Evolutionary conservation across 2,888 invertebrate species (phyloP), one percentile per base, ranked within the genome.

Genomic region (Ophraella communa): DNA sequence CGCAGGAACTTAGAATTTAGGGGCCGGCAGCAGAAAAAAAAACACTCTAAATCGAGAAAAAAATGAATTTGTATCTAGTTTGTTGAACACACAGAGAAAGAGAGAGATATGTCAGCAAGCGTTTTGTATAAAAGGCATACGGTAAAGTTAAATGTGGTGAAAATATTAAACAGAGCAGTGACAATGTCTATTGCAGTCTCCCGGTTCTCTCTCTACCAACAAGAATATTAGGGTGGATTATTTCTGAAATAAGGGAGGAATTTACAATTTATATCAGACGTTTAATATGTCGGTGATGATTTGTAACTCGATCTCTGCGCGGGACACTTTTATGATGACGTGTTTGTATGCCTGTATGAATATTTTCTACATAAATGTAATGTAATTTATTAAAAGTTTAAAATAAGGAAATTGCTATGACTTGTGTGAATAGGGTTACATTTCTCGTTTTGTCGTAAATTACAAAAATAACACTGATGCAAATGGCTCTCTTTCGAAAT

Each of bases 131-230:
- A 69, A 63, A 70, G 74, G 77, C 77, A 76, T 74, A 77, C 76
- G 76, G 75, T 75, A 72, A 74, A 74, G 79, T 79, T 80, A 79
- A 80, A 80, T 79, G 79, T 76, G 78, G 76, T 74, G 79, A 80
- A 80, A 80, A 79, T 78, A 79, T 80, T 79, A 77, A 77, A 76
- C 75, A 74, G 78, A 74, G 76, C 76, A 68, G 74, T 71, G 78
- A 78, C 79, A 77, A 72, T 78, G 79, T 77, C 79, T 78, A 69
- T 73, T 76, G 76, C 76, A 79, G 74, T 70, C 71, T 71, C 65
- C 45, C 27, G 17, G 52, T 68, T 69, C 71, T 67, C 69, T 60
- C 60, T 44, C 42, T n/a, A n/a, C 33, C 60, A 69, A 70, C 71
- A 68, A 71, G 71, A 71, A 73, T 70, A 66, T 67, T 69, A 67